Evolutionary conservation across 2,888 invertebrate genomes (phyloP).

Genomic region (Andrena bicolor): DNA sequence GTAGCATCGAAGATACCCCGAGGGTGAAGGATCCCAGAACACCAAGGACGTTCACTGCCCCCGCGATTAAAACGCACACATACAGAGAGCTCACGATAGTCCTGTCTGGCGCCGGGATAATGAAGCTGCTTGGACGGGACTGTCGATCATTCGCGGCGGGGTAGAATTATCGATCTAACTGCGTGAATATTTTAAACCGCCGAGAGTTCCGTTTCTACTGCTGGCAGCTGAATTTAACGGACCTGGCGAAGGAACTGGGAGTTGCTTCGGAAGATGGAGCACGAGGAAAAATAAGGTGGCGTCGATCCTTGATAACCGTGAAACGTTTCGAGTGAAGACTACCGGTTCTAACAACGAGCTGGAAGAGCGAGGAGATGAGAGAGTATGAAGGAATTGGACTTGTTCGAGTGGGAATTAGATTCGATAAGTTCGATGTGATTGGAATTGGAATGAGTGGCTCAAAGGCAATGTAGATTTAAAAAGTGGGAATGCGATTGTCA

Average conservation of each 20-base stretch:
- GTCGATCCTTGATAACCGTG: slow-evolving; percentile 24
- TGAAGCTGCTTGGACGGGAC: slow-evolving; percentile 50
- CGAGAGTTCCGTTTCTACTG: slow-evolving; percentile 27
- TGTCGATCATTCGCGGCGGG: not conserved
- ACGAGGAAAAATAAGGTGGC: not conserved
- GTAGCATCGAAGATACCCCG: slow-evolving; percentile 15
- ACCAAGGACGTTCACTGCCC: slow-evolving; percentile 81
- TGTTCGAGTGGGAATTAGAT: not conserved
- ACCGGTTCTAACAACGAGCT: not conserved
- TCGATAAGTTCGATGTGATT: not conserved
- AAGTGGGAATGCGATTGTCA: no score
- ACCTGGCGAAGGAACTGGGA: slow-evolving; percentile 33
- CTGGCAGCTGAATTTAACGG: slow-evolving; percentile 39
- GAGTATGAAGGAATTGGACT: not conserved
- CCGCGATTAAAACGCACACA: slow-evolving; percentile 55
- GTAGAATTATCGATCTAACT: slow-evolving; percentile 47
- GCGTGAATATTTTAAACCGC: slow-evolving; percentile 37
- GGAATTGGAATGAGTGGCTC: not conserved
- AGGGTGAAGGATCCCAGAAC: slow-evolving; percentile 58
- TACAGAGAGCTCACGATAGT: slow-evolving; percentile 23
- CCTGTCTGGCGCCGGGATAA: slow-evolving; percentile 74
- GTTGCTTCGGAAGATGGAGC: not conserved
- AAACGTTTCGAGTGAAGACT: slow-evolving; percentile 11
- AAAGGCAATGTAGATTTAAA: no score
- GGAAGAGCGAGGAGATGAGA: no score